phyloP scores from a whole-genome alignment of 2,888 invertebrate species.

The Gymnosoma rotundatum region DNA sequence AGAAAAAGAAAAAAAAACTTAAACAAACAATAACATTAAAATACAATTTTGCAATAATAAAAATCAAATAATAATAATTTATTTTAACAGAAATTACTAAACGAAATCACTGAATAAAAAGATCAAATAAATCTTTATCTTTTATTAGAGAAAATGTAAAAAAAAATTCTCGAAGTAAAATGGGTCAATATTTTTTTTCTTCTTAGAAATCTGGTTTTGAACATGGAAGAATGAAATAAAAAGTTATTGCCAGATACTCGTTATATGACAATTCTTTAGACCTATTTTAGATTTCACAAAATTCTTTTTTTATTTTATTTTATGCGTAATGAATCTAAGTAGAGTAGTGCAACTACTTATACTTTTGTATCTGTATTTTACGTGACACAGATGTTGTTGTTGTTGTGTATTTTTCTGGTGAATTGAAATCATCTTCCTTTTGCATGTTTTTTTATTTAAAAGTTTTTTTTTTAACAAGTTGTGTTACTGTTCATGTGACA shows the following conservation, averaged over 20 bases:
- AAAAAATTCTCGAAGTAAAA: slow-evolving; percentile 1
- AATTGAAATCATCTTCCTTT: slow-evolving; percentile 39
- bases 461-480: slow-evolving; percentile 1
- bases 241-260: slow-evolving; percentile 31
- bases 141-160: background rate
- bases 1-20: slow-evolving; percentile 5
- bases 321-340: slow-evolving; percentile 20
- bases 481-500: slow-evolving; percentile 29
- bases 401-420: background rate
- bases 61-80: slow-evolving; percentile 65
- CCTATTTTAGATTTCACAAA: slow-evolving; percentile 29
- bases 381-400: slow-evolving; percentile 38
- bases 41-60: slow-evolving; percentile 58
- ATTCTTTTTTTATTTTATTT: background rate
- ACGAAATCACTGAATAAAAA: slow-evolving; percentile 35
- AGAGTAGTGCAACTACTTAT: slow-evolving; percentile 32
- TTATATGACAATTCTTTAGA: slow-evolving; percentile 58
- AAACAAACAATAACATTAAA: slow-evolving; percentile 55
- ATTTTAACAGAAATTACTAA: slow-evolving; percentile 41
- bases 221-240: slow-evolving; percentile 53
- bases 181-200: slow-evolving; percentile 45
- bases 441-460: background rate
- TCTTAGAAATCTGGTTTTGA: slow-evolving; percentile 34
- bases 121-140: slow-evolving; percentile 4
- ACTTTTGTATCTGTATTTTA: slow-evolving; percentile 21